Conservation (phyloP, 2,888 invertebrate species). For the Itoplectis maculator region DNA sequence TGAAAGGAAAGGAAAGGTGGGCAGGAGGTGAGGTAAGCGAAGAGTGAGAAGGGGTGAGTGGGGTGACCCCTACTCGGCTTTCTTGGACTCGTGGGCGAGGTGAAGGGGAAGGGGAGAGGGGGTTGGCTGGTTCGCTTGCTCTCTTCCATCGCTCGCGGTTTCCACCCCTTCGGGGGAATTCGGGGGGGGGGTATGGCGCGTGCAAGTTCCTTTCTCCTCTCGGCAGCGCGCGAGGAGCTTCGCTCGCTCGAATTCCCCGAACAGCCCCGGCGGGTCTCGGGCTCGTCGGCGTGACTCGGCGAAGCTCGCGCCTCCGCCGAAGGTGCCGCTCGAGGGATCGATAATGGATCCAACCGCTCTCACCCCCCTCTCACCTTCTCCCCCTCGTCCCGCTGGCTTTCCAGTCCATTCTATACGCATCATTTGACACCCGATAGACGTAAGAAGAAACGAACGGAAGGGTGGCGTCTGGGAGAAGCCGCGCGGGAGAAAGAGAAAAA, state of each 20-base stretch:
- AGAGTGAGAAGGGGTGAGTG: conserved; percentile 24
- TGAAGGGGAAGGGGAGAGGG: too few relatives aligned
- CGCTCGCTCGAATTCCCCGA: conserved; percentile 71
- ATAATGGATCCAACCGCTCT: conserved; percentile 77
- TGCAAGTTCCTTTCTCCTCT: conserved; percentile 32
- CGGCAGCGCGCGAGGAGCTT: conserved; percentile 44
- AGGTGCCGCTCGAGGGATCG: conserved; percentile 71
- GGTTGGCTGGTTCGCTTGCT: too few relatives aligned
- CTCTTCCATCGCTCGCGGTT: conserved; percentile 1
- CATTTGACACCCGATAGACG: conserved; percentile 83
- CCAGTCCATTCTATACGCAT: conserved; percentile 82
- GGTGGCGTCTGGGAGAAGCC: conserved; percentile 17
- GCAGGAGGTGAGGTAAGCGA: neutral
- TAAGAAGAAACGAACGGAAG: conserved; percentile 67
- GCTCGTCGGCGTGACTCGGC: conserved; percentile 41
- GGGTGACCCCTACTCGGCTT: conserved; percentile 32
- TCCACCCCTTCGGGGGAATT: conserved; percentile 44
- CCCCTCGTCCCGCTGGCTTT: too few relatives aligned
- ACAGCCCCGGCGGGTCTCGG: conserved; percentile 34
- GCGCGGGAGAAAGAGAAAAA: conserved; percentile 22
- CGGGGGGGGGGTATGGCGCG: neutral
- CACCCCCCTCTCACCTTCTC: too few relatives aligned
- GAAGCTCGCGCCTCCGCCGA: conserved; percentile 22
- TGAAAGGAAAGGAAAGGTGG: conserved; percentile 8
- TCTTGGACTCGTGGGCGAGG: neutral